A percentile compares a stretch with the other conserved stretches of the same genome.
Conservation (phyloP, 2,113 vertebrate species). For the Porphyrio hochstetteri region DNA sequence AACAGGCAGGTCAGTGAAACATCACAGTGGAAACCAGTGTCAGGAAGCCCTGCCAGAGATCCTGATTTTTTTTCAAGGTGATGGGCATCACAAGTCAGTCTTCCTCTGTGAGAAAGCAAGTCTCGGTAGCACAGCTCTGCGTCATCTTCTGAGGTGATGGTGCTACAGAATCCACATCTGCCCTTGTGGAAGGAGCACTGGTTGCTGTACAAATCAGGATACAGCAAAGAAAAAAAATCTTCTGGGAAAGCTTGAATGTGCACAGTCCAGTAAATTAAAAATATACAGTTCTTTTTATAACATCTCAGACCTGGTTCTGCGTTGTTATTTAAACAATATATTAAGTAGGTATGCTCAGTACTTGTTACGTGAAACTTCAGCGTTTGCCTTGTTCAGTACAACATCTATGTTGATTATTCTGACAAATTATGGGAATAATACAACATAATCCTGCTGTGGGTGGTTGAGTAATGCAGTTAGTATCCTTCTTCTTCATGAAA, state of each 20-base stretch:
- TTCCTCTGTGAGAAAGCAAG: neutral
- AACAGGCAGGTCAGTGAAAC: neutral
- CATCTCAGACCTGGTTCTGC: neutral
- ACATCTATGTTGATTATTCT: neutral
- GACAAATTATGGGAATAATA: neutral
- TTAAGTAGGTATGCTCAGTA: neutral
- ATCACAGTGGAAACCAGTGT: conserved; percentile 18
- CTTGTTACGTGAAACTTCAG: neutral
- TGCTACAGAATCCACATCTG: neutral
- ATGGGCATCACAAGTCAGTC: neutral
- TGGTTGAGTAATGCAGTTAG: neutral
- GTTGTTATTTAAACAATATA: neutral
- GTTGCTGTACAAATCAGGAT: neutral
- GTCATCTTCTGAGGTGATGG: neutral
- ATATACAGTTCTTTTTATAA: neutral
- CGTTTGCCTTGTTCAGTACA: neutral
- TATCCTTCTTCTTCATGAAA: neutral
- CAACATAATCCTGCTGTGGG: neutral
- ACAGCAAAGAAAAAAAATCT: neutral
- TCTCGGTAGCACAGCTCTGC: neutral
- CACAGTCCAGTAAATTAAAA: neutral
- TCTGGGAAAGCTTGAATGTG: neutral
- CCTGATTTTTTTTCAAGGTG: neutral
- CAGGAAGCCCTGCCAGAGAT: neutral
- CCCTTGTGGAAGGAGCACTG: neutral